Conservation (phyloP, 1,140 invertebrate genomes). For the Drosophila sechellia region DNA sequence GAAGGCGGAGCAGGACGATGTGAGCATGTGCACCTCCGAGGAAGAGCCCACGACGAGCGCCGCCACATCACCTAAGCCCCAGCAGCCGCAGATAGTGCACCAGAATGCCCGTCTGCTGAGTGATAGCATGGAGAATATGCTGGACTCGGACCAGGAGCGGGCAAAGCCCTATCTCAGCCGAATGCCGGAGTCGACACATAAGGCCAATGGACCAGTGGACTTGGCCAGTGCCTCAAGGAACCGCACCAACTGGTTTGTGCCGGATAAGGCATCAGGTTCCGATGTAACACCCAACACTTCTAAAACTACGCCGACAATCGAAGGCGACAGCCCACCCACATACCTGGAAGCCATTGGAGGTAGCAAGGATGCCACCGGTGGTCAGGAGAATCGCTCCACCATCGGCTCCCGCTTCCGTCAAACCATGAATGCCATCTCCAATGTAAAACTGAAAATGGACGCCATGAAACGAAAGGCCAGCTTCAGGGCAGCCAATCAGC, state of each 20-base stretch:
- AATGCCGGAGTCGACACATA: slow-evolving; percentile 5
- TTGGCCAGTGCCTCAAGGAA: slow-evolving; percentile 23
- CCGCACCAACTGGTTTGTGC: slow-evolving; percentile 2
- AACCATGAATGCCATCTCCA: slow-evolving; percentile 67
- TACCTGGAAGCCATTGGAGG: slow-evolving; percentile 74
- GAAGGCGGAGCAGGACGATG: slow-evolving; percentile 68
- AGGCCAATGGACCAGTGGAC: slow-evolving; percentile 38
- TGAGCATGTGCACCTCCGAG: slow-evolving; percentile 81
- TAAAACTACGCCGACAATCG: slow-evolving; percentile 48
- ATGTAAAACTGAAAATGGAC: slow-evolving; percentile 71
- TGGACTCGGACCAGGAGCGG: slow-evolving; percentile 39
- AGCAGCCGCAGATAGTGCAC: slow-evolving; percentile 70
- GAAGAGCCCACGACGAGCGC: slow-evolving; percentile 42
- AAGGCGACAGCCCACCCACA: slow-evolving; percentile 78
- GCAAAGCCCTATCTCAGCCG: slow-evolving; percentile 60
- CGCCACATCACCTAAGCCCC: background rate
- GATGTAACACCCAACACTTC: background rate
- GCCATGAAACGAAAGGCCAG: slow-evolving; percentile 75
- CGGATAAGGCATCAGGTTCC: background rate
- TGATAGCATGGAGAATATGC: slow-evolving; percentile 75
- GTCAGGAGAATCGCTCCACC: slow-evolving; percentile 37
- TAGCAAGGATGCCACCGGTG: background rate
- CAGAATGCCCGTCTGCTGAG: slow-evolving; percentile 74
- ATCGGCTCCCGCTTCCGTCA: slow-evolving; percentile 64
- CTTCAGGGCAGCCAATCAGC: slow-evolving; percentile 49